Evolutionary conservation across 2,888 invertebrate genomes (phyloP).

Genomic region (Melipona bicolor): DNA sequence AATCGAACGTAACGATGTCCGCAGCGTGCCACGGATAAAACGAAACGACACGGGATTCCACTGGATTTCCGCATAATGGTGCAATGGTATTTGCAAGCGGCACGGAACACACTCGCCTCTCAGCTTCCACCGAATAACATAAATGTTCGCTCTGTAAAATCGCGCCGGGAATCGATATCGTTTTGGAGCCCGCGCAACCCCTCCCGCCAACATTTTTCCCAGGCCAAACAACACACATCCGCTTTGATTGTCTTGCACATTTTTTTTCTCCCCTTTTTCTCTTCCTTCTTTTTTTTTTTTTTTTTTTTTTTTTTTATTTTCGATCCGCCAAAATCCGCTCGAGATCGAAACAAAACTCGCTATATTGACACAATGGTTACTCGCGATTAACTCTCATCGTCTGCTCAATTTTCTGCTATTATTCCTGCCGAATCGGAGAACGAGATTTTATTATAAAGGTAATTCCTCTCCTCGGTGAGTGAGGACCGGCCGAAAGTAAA

Average conservation of each 20-base stretch:
- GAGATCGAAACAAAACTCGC: neutral
- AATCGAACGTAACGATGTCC: constrained; percentile 62
- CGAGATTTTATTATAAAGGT: neutral
- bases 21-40: constrained; percentile 53
- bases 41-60: constrained; percentile 44
- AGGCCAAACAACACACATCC: constrained; percentile 7
- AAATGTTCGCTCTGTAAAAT: constrained; percentile 33
- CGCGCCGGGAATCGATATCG: constrained; percentile 26
- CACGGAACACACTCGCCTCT: constrained; percentile 20
- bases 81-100: constrained; percentile 33
- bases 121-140: constrained; percentile 35
- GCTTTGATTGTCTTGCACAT: constrained; percentile 1
- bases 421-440: neutral
- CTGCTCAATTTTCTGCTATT: neutral
- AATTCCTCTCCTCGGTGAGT: no score
- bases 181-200: neutral
- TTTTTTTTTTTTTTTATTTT: neutral
- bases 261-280: neutral
- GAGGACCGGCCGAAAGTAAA: no score
- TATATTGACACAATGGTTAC: neutral
- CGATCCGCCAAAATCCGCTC: neutral
- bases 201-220: constrained; percentile 1
- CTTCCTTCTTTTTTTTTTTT: no score
- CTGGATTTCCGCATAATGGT: constrained; percentile 46
- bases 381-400: neutral